Evolutionary conservation across 2,888 invertebrate genomes (phyloP), one percentile per base, ranked within the genome.

Genomic region (Trachelus troglodyta): DNA sequence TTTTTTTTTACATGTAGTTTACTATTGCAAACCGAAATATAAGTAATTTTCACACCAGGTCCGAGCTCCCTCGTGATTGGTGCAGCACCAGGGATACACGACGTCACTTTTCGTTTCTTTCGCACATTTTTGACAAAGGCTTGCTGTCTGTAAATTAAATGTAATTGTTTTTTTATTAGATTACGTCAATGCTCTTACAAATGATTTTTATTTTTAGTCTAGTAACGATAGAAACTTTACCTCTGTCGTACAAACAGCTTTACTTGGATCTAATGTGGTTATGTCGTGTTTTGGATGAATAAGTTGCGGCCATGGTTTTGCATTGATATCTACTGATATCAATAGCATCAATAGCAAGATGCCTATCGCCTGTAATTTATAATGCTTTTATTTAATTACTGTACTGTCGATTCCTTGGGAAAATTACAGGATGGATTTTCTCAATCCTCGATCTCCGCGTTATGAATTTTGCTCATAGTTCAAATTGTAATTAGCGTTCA

Each of bases 61-160:
- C 15, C 79, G 77, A 1, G 80, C 80, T 33, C 82, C 83, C 77
- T 83, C 83, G 79, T 83, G 80, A 80, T 83, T 78, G 12, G 81
- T 79, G 35, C 83, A 83, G 69, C 83, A 83, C 83, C 83, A 83
- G 40, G 83, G 83, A 81, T 83, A 35, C 74, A 74, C 74, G 33
- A 71, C 71, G 71, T 12, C 31, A 34, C 71, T 71, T 34, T 71
- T 71, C 34, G 71, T 71, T 71, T 71, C 9, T 31, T 71, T 71
- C 4, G 71, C 71, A 23, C 71, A 71, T 71, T 71, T 6, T 23
- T 71, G 71, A 33, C 71, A 71, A 23, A 71, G 71, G 23, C 15
- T 34, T 3, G 31, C 71, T 15, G 71, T 71, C 71, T 71, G 71
- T 23, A 71, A 71, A 71, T 71, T 23, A 3, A 71, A 23, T 23